Percentiles rank a stretch among this genome's conserved stretches.
Evolutionary conservation across 2,888 invertebrate genomes (phyloP).

Genomic region (Xanthia icteritia): DNA sequence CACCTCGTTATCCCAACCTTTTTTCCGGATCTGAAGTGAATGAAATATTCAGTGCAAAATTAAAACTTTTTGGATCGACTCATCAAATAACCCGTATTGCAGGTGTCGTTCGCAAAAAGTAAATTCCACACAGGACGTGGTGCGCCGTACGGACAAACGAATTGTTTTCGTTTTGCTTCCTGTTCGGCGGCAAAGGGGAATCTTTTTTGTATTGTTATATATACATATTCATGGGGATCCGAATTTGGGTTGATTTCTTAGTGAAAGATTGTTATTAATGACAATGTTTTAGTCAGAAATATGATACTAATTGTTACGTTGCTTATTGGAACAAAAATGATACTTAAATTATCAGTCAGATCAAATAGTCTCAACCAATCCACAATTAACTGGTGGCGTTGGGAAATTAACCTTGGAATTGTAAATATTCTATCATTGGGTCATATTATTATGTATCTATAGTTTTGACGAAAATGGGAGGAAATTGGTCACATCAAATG

Average conservation of each 20-base stretch:
- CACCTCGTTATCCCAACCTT: slow-evolving; percentile 21
- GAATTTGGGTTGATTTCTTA: slow-evolving; percentile 15
- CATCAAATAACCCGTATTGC: slow-evolving; percentile 60
- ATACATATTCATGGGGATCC: slow-evolving; percentile 15
- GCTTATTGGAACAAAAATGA: neutral
- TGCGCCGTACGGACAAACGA: slow-evolving; percentile 46
- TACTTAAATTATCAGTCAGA: neutral
- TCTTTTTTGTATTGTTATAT: slow-evolving; percentile 37
- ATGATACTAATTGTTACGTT: neutral
- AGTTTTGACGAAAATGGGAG: neutral
- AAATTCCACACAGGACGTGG: slow-evolving; percentile 43
- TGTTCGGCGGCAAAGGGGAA: slow-evolving; percentile 33
- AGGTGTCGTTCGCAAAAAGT: slow-evolving; percentile 56
- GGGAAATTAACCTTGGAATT: neutral
- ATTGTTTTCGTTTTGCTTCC: slow-evolving; percentile 48
- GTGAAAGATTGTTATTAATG: neutral
- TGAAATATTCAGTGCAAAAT: slow-evolving; percentile 50
- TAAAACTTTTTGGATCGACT: slow-evolving; percentile 46
- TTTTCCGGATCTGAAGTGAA: slow-evolving; percentile 17
- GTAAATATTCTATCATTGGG: neutral
- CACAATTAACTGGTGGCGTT: neutral
- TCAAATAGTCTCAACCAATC: neutral
- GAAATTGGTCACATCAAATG: neutral
- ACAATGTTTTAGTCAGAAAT: neutral
- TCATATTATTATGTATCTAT: neutral